Evolutionary conservation across 2,888 invertebrate species (phyloP).

Genomic region (Aleiodes leptofemur): DNA sequence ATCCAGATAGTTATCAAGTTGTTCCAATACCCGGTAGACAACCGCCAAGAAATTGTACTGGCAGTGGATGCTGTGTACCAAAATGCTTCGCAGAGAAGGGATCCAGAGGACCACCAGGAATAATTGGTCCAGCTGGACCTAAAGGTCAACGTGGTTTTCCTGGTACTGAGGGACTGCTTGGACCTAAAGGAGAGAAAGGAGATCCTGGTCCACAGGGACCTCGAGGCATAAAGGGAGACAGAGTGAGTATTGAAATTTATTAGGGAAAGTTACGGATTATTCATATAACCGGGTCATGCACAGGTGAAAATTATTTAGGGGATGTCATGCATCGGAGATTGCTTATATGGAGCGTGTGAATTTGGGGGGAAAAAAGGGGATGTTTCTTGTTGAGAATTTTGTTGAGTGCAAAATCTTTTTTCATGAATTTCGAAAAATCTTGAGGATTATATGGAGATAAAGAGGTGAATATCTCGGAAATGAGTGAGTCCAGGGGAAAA

Average conservation of each 20-base stretch:
- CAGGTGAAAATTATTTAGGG: too few relatives aligned
- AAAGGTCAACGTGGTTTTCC: conserved; percentile 88
- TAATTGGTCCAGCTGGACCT: conserved; percentile 83
- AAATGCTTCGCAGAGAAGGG: conserved; percentile 95
- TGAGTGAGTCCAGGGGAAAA: too few relatives aligned
- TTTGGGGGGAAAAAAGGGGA: too few relatives aligned
- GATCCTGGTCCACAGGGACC: conserved; percentile 89
- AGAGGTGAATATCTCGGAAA: too few relatives aligned
- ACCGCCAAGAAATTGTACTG: conserved; percentile 79
- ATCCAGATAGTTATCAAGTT: conserved; percentile 76
- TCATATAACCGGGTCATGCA: background rate
- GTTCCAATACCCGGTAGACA: conserved; percentile 75
- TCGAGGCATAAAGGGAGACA: conserved; percentile 89
- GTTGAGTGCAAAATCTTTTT: too few relatives aligned
- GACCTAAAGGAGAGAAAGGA: conserved; percentile 93
- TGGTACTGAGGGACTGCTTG: conserved; percentile 90
- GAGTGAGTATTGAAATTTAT: conserved; percentile 70
- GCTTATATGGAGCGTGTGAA: too few relatives aligned
- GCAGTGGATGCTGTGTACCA: conserved; percentile 84
- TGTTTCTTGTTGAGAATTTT: too few relatives aligned
- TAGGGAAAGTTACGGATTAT: background rate
- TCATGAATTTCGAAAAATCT: too few relatives aligned
- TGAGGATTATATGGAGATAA: too few relatives aligned
- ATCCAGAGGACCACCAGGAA: conserved; percentile 85
- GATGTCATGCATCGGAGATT: too few relatives aligned